A percentile compares a stretch with the other conserved stretches of the same genome.
Conservation (phyloP, 2,113 vertebrate genomes). For the Macquaria ambigua region DNA sequence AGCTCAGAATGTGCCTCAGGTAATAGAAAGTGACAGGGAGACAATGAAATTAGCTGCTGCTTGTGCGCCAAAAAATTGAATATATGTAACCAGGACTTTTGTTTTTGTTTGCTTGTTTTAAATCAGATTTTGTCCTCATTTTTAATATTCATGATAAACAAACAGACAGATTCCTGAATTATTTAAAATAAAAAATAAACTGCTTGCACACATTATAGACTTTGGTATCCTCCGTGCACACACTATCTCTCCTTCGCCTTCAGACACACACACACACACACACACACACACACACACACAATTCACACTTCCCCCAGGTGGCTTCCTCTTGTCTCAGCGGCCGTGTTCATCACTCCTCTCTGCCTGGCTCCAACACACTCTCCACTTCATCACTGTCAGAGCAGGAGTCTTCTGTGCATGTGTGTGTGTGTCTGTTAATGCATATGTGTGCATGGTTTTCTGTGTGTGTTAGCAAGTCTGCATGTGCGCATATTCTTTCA, state of each 20-base stretch:
- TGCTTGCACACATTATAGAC: background rate
- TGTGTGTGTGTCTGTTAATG: constrained; percentile 5
- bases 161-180: constrained; percentile 24
- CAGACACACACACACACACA: constrained; percentile 4
- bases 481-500: background rate
- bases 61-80: too few relatives aligned
- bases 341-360: constrained; percentile 64
- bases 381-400: constrained; percentile 80
- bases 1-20: background rate
- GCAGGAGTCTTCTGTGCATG: constrained; percentile 39
- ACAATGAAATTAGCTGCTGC: background rate
- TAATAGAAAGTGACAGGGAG: background rate
- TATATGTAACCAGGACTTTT: background rate
- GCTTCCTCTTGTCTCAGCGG: constrained; percentile 49
- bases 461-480: background rate
- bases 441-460: background rate
- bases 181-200: constrained; percentile 20
- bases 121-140: background rate
- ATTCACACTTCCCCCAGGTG: constrained; percentile 45
- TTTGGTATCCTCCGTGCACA: background rate
- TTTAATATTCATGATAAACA: constrained; percentile 19
- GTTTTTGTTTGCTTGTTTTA: constrained; percentile 7
- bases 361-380: constrained; percentile 42
- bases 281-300: constrained; percentile 18
- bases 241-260: background rate